phyloP scores from a whole-genome alignment of 1,140 invertebrate genomes.

The Bemisia tabaci region DNA sequence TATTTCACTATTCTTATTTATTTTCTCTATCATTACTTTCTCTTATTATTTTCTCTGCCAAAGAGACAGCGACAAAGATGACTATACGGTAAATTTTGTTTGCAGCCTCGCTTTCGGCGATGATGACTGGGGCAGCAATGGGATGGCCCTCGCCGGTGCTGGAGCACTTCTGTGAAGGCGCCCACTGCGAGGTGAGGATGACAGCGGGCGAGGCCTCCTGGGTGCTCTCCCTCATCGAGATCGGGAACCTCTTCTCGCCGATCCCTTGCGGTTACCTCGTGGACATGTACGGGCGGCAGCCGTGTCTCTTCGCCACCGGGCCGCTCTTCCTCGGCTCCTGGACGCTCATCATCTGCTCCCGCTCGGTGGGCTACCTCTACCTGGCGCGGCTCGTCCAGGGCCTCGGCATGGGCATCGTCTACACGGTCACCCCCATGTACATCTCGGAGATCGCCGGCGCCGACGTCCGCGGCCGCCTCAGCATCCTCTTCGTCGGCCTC shows the following conservation, averaged over 20 bases:
- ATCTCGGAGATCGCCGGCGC: conserved; percentile 56
- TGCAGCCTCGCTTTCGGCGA: conserved; percentile 21
- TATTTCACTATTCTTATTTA: too few species aligned
- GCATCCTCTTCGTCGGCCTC: conserved; percentile 67
- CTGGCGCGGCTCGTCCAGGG: conserved; percentile 35
- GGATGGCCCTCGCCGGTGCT: conserved; percentile 65
- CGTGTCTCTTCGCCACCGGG: conserved; percentile 53
- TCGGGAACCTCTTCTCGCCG: conserved; percentile 22
- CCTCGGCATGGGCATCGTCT: conserved; percentile 53
- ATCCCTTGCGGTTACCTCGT: conserved; percentile 20
- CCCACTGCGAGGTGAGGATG: conserved; percentile 9
- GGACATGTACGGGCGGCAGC: conserved; percentile 18
- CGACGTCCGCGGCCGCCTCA: conserved; percentile 29
- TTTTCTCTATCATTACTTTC: too few species aligned
- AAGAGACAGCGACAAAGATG: too few species aligned
- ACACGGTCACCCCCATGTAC: conserved; percentile 69
- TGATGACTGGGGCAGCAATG: conserved; percentile 43
- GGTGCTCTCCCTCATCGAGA: conserved; percentile 17
- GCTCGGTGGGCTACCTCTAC: conserved; percentile 38
- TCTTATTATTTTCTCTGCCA: too few species aligned
- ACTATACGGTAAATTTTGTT: too few species aligned
- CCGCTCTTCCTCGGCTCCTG: conserved; percentile 52
- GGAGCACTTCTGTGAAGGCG: conserved; percentile 36
- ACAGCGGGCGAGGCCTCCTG: conserved; percentile 15
- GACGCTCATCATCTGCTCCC: conserved; percentile 38